Percentiles rank a stretch among this genome's conserved stretches.
Conservation (phyloP, 2,113 vertebrate genomes). For the Cottus gobio region DNA sequence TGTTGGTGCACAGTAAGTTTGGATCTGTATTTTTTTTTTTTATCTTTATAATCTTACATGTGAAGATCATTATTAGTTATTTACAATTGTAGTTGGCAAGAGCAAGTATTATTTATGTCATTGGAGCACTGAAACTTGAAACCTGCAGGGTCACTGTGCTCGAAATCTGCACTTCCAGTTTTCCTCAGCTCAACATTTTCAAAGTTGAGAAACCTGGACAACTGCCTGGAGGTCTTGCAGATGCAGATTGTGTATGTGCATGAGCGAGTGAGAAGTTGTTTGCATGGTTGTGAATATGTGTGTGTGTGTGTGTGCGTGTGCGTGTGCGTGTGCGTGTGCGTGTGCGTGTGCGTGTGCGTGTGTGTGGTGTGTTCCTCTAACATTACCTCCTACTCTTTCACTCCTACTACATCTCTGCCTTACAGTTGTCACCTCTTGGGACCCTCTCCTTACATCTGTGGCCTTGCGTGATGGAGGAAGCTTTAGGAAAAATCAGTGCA, state of each 20-base stretch:
- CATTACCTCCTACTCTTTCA: constrained; percentile 60
- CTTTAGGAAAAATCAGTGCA: constrained; percentile 14
- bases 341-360: constrained; percentile 19
- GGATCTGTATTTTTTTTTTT: background rate
- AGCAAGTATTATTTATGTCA: background rate
- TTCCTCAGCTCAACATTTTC: constrained; percentile 16
- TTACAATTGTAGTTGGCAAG: background rate
- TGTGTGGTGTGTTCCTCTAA: constrained; percentile 29
- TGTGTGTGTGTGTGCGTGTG: constrained; percentile 16
- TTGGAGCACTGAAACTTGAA: background rate
- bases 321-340: constrained; percentile 15
- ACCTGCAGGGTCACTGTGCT: background rate
- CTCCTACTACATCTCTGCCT: constrained; percentile 58
- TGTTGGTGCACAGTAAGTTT: background rate
- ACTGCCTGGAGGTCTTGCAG: constrained; percentile 58
- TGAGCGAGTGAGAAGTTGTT: too few species aligned
- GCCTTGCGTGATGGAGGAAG: constrained; percentile 12
- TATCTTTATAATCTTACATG: background rate
- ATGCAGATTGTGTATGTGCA: too few species aligned
- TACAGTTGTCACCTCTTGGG: constrained; percentile 47
- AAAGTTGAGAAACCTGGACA: constrained; percentile 47
- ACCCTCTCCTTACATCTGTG: constrained; percentile 5
- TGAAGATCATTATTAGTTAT: background rate
- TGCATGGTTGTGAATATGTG: too few species aligned
- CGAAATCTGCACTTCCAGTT: constrained; percentile 1